Evolutionary conservation across 2,797 vertebrate species (phyloP).

Genomic region (Phataginus tetradactyla): DNA sequence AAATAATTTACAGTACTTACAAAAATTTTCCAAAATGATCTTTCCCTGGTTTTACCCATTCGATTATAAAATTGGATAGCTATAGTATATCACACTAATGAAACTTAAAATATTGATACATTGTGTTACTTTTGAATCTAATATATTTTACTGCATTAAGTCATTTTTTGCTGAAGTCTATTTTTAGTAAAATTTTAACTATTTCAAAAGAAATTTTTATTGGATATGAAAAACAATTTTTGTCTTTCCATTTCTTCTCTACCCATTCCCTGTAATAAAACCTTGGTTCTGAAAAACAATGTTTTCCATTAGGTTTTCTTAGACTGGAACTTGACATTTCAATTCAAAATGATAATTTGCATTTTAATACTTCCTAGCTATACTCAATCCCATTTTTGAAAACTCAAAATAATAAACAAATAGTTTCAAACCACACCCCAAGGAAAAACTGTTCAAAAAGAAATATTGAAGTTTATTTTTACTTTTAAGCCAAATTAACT

Average conservation of each 20-base stretch:
- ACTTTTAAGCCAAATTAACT: slow-evolving; percentile 43
- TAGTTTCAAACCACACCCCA: background rate
- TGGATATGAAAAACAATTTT: background rate
- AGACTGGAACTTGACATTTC: slow-evolving; percentile 38
- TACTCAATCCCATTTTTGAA: background rate
- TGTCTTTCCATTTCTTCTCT: background rate
- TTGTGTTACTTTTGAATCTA: slow-evolving; percentile 19
- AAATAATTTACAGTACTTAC: background rate
- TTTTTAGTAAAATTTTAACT: slow-evolving; percentile 51
- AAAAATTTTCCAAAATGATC: background rate
- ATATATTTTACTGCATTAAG: background rate
- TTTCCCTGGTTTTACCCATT: slow-evolving; percentile 15
- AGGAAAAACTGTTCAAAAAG: background rate
- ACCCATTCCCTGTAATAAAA: background rate
- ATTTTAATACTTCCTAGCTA: slow-evolving; percentile 46
- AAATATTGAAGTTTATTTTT: background rate
- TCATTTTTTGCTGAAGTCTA: slow-evolving; percentile 29
- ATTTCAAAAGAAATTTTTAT: background rate
- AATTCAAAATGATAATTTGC: slow-evolving; percentile 44
- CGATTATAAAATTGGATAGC: background rate
- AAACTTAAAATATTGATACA: slow-evolving; percentile 25
- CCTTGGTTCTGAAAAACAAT: slow-evolving; percentile 21
- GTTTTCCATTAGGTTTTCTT: background rate
- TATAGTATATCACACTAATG: slow-evolving; percentile 22
- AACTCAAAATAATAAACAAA: slow-evolving; percentile 29